Evolutionary conservation across 2,888 invertebrate species (phyloP).

Genomic region (Belgica antarctica): DNA sequence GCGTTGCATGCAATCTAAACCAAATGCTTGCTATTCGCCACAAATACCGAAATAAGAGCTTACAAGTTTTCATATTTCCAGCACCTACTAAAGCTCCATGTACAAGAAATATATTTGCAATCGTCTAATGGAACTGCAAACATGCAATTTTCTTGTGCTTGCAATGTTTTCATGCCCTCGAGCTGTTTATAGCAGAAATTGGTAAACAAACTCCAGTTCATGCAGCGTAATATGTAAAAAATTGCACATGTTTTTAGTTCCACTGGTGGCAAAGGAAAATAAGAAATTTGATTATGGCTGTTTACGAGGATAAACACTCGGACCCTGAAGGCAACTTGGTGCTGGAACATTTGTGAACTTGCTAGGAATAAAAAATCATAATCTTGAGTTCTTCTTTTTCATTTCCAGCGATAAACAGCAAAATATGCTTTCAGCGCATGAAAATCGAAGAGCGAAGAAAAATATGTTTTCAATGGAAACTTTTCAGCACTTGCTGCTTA

Average conservation of each 20-base stretch:
- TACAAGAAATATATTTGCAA: slow-evolving; percentile 8
- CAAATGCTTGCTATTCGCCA: neutral
- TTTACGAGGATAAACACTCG: neutral
- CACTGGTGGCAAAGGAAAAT: neutral
- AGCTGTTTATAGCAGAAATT: slow-evolving; percentile 20
- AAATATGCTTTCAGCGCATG: neutral
- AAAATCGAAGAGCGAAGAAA: no score
- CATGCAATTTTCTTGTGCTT: neutral
- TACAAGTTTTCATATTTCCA: neutral
- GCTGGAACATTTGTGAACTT: neutral
- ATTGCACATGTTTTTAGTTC: neutral
- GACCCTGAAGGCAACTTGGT: neutral
- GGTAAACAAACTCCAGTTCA: slow-evolving; percentile 5
- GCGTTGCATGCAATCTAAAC: no score
- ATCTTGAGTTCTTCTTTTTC: slow-evolving; percentile 11
- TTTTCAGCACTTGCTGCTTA: neutral
- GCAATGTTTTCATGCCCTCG: neutral
- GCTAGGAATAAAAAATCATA: slow-evolving; percentile 22
- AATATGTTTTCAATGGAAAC: slow-evolving; percentile 2
- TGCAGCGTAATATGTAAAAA: slow-evolving; percentile 4
- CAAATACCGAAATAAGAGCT: neutral
- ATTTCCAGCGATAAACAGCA: slow-evolving; percentile 2
- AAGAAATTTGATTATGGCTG: slow-evolving; percentile 8
- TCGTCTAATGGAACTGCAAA: slow-evolving; percentile 20
- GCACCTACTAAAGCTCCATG: neutral